Base-by-base conservation (phyloP, 2,888 invertebrate genomes). In the Drosophila pseudotakahashii region DNA sequence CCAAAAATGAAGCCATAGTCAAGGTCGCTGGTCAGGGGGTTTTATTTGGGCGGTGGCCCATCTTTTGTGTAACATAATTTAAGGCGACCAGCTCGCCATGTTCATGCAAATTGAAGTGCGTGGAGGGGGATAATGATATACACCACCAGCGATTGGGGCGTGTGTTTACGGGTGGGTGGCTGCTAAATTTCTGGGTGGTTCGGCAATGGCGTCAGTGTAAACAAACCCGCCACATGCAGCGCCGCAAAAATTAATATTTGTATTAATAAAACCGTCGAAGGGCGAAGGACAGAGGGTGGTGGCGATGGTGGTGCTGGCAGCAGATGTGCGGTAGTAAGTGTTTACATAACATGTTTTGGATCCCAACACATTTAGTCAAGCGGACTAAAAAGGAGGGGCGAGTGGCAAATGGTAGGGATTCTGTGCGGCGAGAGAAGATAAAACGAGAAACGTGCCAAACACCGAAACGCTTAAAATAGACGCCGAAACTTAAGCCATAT, bases 201-300 rank as follows among this genome's bases (percentile, higher is more conserved):
- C 55, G 66, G 67, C 79, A 60, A 72, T 75, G 83, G 81, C 78
- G 81, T 86, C 81, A 80, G 64, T 78, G 84, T 88, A 86, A 88
- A 88, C 82, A 82, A 71, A 60, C 42, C 76, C 73, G 88, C 88
- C 88, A 80, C 88, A 82, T 82, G 84, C 78, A 88, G 87, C 61
- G 84, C 87, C 84, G 69, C 88, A 82, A 88, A 88, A 82, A 82
- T 82, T 88, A 82, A 82, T 82, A 82, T 82, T 88, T 82, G 88
- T 88, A 88, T 82, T 88, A 82, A 82, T 88, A 82, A 82, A 82
- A 83, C 78, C 81, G 26, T 39, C 50, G 57, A 30, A 51, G 47
- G 36, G 39, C 13, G 42, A 45, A 9, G 36, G 14, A 19, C 44
- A 6, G 10, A 19, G 19, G 19, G 2, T 19, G 7, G n/a, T 2